Evolutionary conservation across 2,797 vertebrate species (phyloP), one percentile per base, ranked within the genome.

Genomic region (Characodon lateralis): DNA sequence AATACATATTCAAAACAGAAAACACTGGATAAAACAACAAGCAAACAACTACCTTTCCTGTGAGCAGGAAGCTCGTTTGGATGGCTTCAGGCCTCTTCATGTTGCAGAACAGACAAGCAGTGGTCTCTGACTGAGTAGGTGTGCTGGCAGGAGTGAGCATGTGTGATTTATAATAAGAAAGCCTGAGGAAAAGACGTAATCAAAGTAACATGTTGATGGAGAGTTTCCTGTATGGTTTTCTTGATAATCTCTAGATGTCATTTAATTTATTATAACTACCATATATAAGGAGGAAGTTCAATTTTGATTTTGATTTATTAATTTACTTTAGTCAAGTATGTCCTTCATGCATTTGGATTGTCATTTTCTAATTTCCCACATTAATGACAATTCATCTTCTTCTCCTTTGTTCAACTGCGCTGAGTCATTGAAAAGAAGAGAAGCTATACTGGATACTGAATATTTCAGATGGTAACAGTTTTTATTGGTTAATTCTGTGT

Each of bases 141-240:
- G 41, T 72, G 7, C 16, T 50, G 35, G 14, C 41, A 51, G 72
- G 48, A 72, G 41, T 68, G 71, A 75, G 71, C 50, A 16, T 43
- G 31, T 65, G 69, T 39, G 24, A 75, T 12, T 56, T 53, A 20
- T 66, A 0, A 73, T 71, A 10, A 73, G 13, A 24, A 79, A 41
- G 28, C 39, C 22, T 6, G 39, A 74, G 56, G n/a, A 70, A 65
- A 8, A 46, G 5, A 39, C 7, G 1, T 53, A n/a, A 71, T 16
- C 18, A 35, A 53, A 43, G 28, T 31, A 14, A 48, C 0, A 14
- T 58, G 50, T 31, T 72, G 39, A 66, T 80, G 28, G 24, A 58
- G 48, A 46, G 12, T 59, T 59, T 51, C 8, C 2, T 6, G 53
- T 18, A 39, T 46, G 8, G 20, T 51, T 50, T 55, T 5, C 63